These are phyloP conservation scores for Atethmia centrago DNA, from an alignment of 2,888 invertebrate genomes.

Conservation along the genomic window DNA sequence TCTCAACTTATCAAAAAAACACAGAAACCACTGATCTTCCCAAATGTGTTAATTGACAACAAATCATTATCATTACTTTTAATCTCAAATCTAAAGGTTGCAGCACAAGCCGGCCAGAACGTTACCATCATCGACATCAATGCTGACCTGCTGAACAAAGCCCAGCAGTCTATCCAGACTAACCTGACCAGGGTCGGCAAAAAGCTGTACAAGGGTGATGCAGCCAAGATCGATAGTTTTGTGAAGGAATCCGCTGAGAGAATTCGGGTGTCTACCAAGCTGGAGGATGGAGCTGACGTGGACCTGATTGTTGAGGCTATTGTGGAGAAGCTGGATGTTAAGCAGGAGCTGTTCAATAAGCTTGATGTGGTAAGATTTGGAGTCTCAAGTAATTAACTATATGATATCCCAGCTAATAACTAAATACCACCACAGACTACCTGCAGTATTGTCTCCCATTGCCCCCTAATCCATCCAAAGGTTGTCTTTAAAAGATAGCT, in stretches of 20 bases:
- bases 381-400: neutral
- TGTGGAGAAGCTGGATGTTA: constrained; percentile 95
- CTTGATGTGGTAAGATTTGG: constrained; percentile 91
- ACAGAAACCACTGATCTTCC: neutral
- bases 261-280: constrained; percentile 91
- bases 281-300: constrained; percentile 84
- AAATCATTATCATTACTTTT: neutral
- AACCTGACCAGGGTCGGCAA: constrained; percentile 95
- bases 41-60: neutral
- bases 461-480: no score
- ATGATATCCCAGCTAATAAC: neutral
- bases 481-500: no score
- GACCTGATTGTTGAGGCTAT: constrained; percentile 97
- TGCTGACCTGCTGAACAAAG: constrained; percentile 93
- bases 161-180: constrained; percentile 92
- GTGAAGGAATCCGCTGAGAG: constrained; percentile 90
- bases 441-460: no score
- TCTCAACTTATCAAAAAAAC: neutral
- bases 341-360: constrained; percentile 94
- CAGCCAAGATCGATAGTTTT: constrained; percentile 92
- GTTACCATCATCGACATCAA: constrained; percentile 95
- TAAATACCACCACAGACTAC: no score
- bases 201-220: constrained; percentile 93
- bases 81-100: constrained; percentile 92
- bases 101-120: constrained; percentile 95